phyloP scores from a whole-genome alignment of 2,888 invertebrate genomes.

The Cecidostiba fungosa region DNA sequence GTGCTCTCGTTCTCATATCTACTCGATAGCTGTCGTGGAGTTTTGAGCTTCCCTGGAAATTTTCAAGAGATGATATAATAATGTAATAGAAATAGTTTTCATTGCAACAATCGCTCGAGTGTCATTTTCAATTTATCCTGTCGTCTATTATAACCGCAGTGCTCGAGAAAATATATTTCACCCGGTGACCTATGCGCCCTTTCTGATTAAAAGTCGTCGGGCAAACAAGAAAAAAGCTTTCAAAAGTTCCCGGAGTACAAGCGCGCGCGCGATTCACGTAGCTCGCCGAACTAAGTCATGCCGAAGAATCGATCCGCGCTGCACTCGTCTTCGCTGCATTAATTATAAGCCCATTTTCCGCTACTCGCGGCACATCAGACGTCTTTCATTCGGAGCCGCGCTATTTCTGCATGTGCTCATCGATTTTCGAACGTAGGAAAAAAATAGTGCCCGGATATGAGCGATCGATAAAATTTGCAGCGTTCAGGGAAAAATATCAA shows the following conservation, averaged over 20 bases:
- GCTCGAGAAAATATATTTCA: background rate
- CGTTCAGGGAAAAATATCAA: background rate
- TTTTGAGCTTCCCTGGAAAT: background rate
- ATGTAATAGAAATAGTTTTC: background rate
- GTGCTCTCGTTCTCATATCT: background rate
- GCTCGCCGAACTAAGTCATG: constrained; percentile 34
- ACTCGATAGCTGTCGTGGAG: too few relatives aligned
- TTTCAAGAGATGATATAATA: too few relatives aligned
- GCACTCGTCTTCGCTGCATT: constrained; percentile 66
- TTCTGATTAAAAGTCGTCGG: background rate
- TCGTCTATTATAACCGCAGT: background rate
- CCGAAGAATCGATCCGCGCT: constrained; percentile 67
- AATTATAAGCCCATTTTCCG: constrained; percentile 72
- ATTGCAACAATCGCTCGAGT: too few relatives aligned
- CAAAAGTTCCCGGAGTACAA: background rate
- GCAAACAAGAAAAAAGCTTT: background rate
- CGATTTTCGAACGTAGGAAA: constrained; percentile 1
- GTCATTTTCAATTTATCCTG: background rate
- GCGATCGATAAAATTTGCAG: background rate
- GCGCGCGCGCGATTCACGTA: background rate
- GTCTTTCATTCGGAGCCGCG: constrained; percentile 17
- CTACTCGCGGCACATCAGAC: constrained; percentile 66
- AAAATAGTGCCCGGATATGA: background rate
- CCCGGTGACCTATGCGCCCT: background rate
- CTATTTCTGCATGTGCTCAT: constrained; percentile 43